Evolutionary conservation across 2,113 vertebrate genomes (phyloP), one percentile per base, ranked within the genome.

Genomic region (Struthidea cinerea): DNA sequence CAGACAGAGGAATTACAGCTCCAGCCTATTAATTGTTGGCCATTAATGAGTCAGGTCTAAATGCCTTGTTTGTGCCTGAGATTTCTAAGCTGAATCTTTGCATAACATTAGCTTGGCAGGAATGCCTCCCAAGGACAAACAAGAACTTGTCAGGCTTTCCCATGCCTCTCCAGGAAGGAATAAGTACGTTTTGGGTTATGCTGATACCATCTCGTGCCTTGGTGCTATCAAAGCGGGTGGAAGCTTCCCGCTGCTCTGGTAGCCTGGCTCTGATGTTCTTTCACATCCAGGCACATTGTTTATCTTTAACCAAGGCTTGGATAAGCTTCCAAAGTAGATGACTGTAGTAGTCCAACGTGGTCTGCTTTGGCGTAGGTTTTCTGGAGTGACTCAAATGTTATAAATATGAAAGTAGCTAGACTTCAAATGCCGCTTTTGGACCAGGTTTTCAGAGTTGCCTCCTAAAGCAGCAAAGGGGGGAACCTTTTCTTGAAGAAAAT

Each of bases 281-380:
- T 95, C 73, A 64, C 88, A 83, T 92, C 39, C 83, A 95, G 61
- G 69, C 60, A 2, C 4, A 3, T 55, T 96, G 90, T 94, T 95
- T 94, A 56, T 93, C 90, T 96, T 92, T 86, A 86, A 73, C 83
- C 76, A 68, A 89, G 80, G 44, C 83, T 93, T 82, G 94, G 90
- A 75, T 96, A 90, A 90, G 90, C 92, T 93, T 96, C 76, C 88
- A 92, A 93, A 94, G 90, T 92, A 96, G 95, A 89, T 93, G 32
- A 61, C 76, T 65, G 35, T 24, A 81, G 69, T 70, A 71, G 73
- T 75, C 86, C 71, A 75, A 52, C 26, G 53, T 2, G 0, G 75
- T 55, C 87, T 92, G 41, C 80, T 93, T 79, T 90, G 83, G 90
- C 20, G 0, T 71, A 83, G 70, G 30, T 57, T 96, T 94, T 85